Base-by-base conservation (phyloP, 2,797 vertebrate species). In the Mormyrus hasselquistii region DNA sequence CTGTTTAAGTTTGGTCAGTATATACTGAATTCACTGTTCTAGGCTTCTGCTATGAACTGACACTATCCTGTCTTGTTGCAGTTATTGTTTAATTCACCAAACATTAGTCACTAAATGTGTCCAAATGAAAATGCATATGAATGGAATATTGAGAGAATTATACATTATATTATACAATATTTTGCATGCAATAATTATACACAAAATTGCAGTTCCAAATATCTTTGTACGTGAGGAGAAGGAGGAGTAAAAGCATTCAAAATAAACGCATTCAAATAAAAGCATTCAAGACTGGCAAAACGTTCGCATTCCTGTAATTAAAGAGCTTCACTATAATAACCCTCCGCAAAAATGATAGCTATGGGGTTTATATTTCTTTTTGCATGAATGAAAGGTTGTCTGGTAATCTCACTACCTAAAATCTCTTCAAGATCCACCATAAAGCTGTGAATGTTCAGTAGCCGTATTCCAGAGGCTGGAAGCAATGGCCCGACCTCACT, bases 321-420 rank as follows among this genome's bases (percentile, higher is more conserved):
- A 22, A 88, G 53, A 57, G 59, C 9, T 69, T 38, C 5, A 22
- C 73, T 87, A 89, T 90, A 91, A 91, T 92, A 91, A 92, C 90
- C 92, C 92, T 93, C 89, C 88, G 90, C 87, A 85, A 89, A 87
- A 83, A 84, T 90, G 87, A 90, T 87, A 84, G 87, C 84, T 87
- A 89, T 34, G 69, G 91, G 89, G 88, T 89, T 87, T 89, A 41
- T 14, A 38, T 85, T 89, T 86, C 88, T 82, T 34, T 59, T 85
- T 22, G 57, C 89, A 87, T 65, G 88, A 89, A 90, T 89, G 87
- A 88, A 88, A 84, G n/a, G 84, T 92, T 89, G 89, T 89, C 88
- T 82, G 2, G 87, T 19, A 87, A 89, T 88, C 89, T 87, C 65
- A 4, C 52, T 84, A 85, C 85, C 84, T 88, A 87, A 90, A 90